A percentile compares a stretch with the other conserved stretches of the same genome.
These are phyloP conservation scores for Nothoprocta pentlandii DNA, from an alignment of 2,113 vertebrate genomes.

Conservation along the genomic window DNA sequence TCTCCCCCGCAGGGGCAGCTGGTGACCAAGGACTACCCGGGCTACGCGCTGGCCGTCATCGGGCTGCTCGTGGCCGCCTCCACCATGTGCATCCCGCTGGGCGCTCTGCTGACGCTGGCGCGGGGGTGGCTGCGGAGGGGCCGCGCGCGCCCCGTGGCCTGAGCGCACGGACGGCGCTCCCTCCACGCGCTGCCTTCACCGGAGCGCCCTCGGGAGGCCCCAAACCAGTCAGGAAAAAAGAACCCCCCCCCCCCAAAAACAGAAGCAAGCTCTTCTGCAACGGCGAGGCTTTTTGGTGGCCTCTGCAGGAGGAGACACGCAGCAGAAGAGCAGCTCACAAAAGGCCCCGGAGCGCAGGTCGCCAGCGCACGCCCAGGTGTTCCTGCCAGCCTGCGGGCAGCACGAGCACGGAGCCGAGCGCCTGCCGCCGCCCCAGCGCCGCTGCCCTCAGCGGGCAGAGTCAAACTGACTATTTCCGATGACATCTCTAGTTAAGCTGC, in stretches of 20 bases:
- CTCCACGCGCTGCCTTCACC: not conserved
- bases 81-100: constrained; percentile 85
- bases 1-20: constrained; percentile 84
- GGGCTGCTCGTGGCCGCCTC: constrained; percentile 86
- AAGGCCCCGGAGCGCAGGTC: not conserved
- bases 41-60: constrained; percentile 82
- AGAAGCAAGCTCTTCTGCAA: not conserved
- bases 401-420: not conserved
- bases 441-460: not conserved
- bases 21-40: constrained; percentile 85
- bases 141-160: too few relatives aligned
- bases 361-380: rapidly evolving
- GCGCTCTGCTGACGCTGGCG: constrained; percentile 79
- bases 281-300: not conserved
- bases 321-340: not conserved
- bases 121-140: constrained; percentile 53
- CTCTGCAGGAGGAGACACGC: not conserved
- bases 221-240: not conserved
- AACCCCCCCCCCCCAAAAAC: too few relatives aligned
- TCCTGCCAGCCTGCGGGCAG: not conserved
- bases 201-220: constrained; percentile 22
- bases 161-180: too few relatives aligned
- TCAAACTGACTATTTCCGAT: not conserved
- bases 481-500: not conserved
- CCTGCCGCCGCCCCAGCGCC: not conserved